Evolutionary conservation across 2,888 invertebrate genomes (phyloP).

Genomic region (Himalopsyche tibetana): DNA sequence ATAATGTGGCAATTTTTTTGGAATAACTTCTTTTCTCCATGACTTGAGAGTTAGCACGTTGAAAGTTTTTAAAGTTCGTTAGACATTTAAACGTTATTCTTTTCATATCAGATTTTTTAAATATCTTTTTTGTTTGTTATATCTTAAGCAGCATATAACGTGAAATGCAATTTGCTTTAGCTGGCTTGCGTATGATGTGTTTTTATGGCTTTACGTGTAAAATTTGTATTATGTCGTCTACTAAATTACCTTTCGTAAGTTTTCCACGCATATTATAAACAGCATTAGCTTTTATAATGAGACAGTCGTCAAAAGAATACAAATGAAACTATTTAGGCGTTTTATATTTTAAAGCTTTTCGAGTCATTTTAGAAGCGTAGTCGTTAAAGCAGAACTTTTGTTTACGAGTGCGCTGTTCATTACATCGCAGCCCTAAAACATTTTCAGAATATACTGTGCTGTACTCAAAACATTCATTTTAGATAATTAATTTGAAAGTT

Average conservation of each 20-base stretch:
- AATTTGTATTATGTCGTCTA: not conserved
- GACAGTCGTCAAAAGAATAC: not conserved
- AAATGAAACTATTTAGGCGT: constrained; percentile 15
- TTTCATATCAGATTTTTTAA: no score
- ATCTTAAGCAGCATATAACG: not conserved
- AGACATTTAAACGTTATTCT: no score
- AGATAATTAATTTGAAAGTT: constrained; percentile 35
- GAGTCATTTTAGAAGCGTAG: constrained; percentile 4
- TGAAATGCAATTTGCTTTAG: not conserved
- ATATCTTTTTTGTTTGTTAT: no score
- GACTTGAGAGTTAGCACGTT: no score
- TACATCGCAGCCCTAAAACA: constrained; percentile 19
- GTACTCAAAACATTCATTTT: constrained; percentile 30
- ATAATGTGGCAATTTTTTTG: no score
- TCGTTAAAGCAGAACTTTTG: constrained; percentile 40
- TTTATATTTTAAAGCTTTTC: constrained; percentile 34
- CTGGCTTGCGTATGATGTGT: not conserved
- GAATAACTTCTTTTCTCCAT: no score
- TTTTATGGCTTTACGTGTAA: constrained; percentile 12
- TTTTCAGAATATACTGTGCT: constrained; percentile 17
- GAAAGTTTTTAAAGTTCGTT: no score
- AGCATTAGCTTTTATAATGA: not conserved
- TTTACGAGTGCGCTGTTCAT: constrained; percentile 39
- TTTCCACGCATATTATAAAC: not conserved
- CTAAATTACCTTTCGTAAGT: not conserved